A percentile compares a stretch with the other conserved stretches of the same genome.
Conservation (phyloP, 2,113 vertebrate species). For the Notarius quadriscutis region DNA sequence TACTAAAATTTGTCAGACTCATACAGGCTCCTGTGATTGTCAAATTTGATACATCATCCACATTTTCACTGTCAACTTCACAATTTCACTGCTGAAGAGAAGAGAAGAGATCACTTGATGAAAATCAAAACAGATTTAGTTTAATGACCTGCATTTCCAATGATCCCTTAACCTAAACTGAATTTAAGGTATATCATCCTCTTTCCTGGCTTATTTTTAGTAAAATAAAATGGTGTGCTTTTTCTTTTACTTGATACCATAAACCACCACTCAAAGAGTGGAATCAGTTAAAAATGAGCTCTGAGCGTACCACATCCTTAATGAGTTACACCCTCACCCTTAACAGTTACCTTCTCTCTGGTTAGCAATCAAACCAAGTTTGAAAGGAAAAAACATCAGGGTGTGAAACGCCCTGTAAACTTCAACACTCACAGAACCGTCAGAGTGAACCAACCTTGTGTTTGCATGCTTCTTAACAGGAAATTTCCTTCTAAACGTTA, state of each 20-base stretch:
- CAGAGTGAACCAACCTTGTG: background rate
- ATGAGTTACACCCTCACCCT: conserved; percentile 67
- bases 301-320: conserved; percentile 55
- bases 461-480: conserved; percentile 4
- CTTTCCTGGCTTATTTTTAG: background rate
- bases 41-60: background rate
- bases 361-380: conserved; percentile 38
- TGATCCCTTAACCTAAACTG: background rate
- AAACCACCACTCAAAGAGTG: background rate
- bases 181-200: background rate
- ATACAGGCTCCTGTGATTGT: background rate
- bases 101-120: background rate
- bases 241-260: background rate
- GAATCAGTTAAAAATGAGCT: conserved; percentile 24
- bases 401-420: conserved; percentile 15
- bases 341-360: conserved; percentile 51
- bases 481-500: background rate
- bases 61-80: background rate
- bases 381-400: conserved; percentile 12
- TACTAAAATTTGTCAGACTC: background rate
- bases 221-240: background rate
- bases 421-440: background rate
- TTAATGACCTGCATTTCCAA: conserved; percentile 5
- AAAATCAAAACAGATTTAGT: background rate
- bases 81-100: background rate